phyloP scores from a whole-genome alignment of 2,888 invertebrate species.

The Molorchus minor region DNA sequence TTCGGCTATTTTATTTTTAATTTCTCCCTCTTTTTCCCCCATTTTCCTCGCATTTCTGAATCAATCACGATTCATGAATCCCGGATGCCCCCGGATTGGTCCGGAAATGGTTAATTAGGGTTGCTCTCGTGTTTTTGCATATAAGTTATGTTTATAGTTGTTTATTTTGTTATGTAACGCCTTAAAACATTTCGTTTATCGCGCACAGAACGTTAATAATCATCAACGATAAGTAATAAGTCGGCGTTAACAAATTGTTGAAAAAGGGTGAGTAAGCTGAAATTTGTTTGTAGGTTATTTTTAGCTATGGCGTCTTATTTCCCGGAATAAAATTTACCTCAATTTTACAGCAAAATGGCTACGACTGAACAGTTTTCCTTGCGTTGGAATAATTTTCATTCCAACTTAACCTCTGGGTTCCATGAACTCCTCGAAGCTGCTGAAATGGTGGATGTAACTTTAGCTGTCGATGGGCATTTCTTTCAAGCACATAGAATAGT shows the following conservation, averaged over 20 bases:
- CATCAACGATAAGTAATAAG: conserved; percentile 3
- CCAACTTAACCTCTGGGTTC: conserved; percentile 77
- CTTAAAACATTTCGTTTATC: conserved; percentile 20
- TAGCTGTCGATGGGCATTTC: conserved; percentile 80
- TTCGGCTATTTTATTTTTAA: conserved; percentile 2
- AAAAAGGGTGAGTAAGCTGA: conserved; percentile 52
- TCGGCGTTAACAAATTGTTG: conserved; percentile 11
- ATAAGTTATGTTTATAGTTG: conserved; percentile 45
- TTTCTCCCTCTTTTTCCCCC: too few species aligned
- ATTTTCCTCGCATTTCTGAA: too few species aligned
- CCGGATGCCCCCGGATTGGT: conserved; percentile 61
- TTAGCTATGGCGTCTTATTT: conserved; percentile 39
- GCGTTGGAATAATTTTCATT: conserved; percentile 83
- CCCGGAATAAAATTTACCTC: conserved; percentile 7
- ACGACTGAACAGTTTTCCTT: conserved; percentile 77
- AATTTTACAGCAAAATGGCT: conserved; percentile 53
- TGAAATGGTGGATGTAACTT: conserved; percentile 79
- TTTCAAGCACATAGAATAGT: conserved; percentile 81
- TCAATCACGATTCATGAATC: conserved; percentile 38
- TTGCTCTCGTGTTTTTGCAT: conserved; percentile 48
- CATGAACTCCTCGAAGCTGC: conserved; percentile 76
- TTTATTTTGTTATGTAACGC: conserved; percentile 53
- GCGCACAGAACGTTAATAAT: neutral
- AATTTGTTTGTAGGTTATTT: conserved; percentile 47
- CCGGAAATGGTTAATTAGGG: conserved; percentile 61